phyloP scores from a whole-genome alignment of 2,113 vertebrate genomes.

The Riparia riparia region DNA sequence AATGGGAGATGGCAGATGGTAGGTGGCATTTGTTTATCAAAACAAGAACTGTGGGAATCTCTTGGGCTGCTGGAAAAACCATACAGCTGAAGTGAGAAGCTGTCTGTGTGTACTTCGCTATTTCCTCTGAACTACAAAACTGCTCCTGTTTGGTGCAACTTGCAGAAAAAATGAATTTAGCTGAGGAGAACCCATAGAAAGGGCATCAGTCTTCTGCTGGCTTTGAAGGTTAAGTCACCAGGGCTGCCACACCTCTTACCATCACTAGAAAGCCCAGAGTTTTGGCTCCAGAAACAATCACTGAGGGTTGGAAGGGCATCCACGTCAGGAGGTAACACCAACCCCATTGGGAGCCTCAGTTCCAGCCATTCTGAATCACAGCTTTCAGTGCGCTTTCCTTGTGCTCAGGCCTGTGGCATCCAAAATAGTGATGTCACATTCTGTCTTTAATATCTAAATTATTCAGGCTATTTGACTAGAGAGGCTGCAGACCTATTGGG shows the following conservation, averaged over 20 bases:
- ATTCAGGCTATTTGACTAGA: background rate
- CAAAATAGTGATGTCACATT: background rate
- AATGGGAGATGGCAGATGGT: constrained; percentile 46
- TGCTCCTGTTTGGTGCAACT: background rate
- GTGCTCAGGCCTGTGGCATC: background rate
- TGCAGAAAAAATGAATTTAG: background rate
- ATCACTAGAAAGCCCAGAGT: background rate
- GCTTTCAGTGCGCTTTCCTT: background rate
- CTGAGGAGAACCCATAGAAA: background rate
- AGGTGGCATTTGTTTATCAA: constrained; percentile 55
- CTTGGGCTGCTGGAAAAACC: constrained; percentile 3
- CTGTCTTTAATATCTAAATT: background rate
- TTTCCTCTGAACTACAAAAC: background rate
- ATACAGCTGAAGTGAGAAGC: background rate
- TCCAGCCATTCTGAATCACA: background rate
- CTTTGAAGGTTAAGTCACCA: background rate
- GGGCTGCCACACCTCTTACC: background rate
- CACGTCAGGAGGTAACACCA: accelerated
- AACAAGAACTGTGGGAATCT: constrained; percentile 23
- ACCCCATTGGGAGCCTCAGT: background rate
- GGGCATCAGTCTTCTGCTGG: background rate
- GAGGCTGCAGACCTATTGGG: background rate
- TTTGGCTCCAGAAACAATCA: background rate
- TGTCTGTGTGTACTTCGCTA: background rate
- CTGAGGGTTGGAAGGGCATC: background rate